Conservation (phyloP, 2,113 vertebrate genomes). For the Pomatostomus ruficeps region DNA sequence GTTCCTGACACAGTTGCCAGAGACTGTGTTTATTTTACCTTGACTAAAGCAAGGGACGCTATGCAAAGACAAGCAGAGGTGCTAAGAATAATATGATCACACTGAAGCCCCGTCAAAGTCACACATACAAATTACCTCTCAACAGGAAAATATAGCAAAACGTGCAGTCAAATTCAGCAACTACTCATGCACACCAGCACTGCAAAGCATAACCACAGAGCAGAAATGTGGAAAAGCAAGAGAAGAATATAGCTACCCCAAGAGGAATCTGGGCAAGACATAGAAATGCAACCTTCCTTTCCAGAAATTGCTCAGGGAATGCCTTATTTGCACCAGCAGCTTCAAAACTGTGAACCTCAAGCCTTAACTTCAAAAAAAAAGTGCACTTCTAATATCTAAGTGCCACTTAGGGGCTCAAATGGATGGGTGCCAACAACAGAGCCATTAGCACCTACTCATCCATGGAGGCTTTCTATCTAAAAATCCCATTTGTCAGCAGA, state of each 20-base stretch:
- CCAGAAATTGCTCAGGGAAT: background rate
- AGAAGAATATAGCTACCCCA: background rate
- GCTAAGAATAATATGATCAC: background rate
- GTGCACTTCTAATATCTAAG: background rate
- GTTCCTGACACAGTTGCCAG: background rate
- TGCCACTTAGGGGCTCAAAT: background rate
- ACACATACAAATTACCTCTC: background rate
- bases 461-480: background rate
- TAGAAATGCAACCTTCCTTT: background rate
- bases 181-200: background rate
- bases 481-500: background rate
- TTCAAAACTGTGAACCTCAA: background rate
- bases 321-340: background rate
- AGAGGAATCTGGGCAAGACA: background rate
- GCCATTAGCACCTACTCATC: background rate
- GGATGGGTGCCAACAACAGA: background rate
- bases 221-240: background rate
- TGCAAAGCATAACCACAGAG: background rate
- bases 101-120: background rate
- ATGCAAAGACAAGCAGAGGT: background rate
- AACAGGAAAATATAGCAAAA: background rate
- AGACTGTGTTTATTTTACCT: background rate
- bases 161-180: background rate
- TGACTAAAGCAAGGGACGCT: background rate
- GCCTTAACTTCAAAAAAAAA: background rate